A percentile compares a stretch with the other conserved stretches of the same genome.
Conservation (phyloP, 2,797 vertebrate genomes). For the Chaunax sp. region DNA sequence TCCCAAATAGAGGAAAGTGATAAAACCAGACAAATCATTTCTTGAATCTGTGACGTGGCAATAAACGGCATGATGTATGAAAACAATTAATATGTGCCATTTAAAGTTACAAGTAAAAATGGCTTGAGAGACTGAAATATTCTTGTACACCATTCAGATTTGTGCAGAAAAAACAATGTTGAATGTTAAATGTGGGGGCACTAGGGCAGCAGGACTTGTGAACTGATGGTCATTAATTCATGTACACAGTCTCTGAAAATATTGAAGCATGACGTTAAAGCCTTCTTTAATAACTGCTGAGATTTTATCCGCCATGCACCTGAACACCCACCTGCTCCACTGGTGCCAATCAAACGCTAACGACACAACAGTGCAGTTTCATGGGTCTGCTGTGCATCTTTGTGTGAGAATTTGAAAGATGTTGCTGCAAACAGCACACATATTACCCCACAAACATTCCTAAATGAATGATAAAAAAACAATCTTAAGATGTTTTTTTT, state of each 20-base stretch:
- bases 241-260: constrained; percentile 16
- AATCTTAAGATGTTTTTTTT: constrained; percentile 9
- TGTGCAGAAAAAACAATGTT: constrained; percentile 1
- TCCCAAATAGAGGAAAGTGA: not conserved
- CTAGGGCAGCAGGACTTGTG: not conserved
- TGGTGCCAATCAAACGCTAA: constrained; percentile 18
- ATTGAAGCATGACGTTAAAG: not conserved
- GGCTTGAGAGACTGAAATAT: not conserved
- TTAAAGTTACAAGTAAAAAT: not conserved
- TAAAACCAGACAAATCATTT: not conserved
- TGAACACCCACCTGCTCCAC: constrained; percentile 31
- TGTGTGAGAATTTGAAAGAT: constrained; percentile 5
- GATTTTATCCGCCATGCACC: constrained; percentile 13
- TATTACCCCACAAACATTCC: constrained; percentile 14
- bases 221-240: constrained; percentile 32
- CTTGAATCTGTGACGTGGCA: too few relatives aligned
- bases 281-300: constrained; percentile 2
- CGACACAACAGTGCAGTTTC: constrained; percentile 1
- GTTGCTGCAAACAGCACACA: constrained; percentile 11
- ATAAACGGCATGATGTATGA: too few relatives aligned
- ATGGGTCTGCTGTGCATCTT: not conserved
- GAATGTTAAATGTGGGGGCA: not conserved
- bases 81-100: too few relatives aligned
- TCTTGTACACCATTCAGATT: not conserved
- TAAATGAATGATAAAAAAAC: constrained; percentile 25